Percentiles rank a stretch among this genome's conserved stretches.
Evolutionary conservation across 2,113 vertebrate species (phyloP).

Genomic region (Notechis scutatus): DNA sequence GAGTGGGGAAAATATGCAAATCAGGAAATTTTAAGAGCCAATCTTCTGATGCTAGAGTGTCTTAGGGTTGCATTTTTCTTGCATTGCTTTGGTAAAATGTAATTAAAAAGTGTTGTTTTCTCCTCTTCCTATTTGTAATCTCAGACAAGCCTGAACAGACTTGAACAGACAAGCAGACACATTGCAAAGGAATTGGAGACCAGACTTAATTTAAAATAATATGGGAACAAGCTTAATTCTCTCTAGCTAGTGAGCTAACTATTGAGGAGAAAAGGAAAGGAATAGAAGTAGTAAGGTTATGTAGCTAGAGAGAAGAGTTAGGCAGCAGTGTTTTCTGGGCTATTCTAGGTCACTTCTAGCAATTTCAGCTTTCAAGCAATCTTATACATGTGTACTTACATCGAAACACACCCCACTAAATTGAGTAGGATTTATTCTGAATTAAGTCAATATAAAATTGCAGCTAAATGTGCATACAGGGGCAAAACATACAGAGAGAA

Average conservation of each 20-base stretch:
- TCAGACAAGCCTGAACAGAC: no score
- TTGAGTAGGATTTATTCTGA: background rate
- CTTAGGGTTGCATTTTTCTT: background rate
- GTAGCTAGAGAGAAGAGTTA: background rate
- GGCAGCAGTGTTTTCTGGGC: background rate
- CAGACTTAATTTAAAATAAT: background rate
- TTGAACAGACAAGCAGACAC: background rate
- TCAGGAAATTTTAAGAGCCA: background rate
- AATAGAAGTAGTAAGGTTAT: background rate
- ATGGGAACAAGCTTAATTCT: background rate
- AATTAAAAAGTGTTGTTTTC: background rate
- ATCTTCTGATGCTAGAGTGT: background rate
- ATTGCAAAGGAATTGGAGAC: background rate
- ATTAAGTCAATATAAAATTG: background rate
- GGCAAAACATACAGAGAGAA: background rate
- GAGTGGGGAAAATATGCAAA: background rate
- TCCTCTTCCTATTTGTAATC: background rate
- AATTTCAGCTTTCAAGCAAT: background rate
- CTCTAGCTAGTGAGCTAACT: background rate
- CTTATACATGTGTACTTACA: background rate
- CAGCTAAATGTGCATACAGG: background rate
- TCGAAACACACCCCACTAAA: background rate
- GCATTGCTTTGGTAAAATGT: constrained; percentile 21
- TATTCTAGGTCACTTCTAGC: background rate
- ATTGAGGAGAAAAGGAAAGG: background rate